A percentile compares a stretch with the other conserved stretches of the same genome.
Evolutionary conservation across 2,797 vertebrate species (phyloP).

Genomic region (Spinus pinus): DNA sequence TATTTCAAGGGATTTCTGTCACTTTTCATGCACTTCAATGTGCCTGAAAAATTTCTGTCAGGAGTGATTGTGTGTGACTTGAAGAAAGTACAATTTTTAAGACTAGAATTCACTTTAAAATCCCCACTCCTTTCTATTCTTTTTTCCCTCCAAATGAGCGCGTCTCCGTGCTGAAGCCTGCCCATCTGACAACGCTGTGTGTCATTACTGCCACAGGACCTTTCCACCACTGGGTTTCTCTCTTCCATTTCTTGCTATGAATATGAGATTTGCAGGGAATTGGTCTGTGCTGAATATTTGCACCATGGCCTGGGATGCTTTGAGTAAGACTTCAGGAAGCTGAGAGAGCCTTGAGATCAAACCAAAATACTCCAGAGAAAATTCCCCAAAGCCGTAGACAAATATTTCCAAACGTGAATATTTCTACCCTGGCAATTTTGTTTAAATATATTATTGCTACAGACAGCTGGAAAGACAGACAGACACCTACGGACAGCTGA

Average conservation of each 20-base stretch:
- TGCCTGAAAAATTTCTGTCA: background rate
- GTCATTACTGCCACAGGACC: background rate
- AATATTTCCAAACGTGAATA: background rate
- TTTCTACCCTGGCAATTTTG: background rate
- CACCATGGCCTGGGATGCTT: background rate
- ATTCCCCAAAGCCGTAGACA: background rate
- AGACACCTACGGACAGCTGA: background rate
- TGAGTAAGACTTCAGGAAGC: background rate
- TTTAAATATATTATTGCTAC: background rate
- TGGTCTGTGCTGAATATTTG: background rate
- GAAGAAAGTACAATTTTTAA: background rate
- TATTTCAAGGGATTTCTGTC: conserved; percentile 32
- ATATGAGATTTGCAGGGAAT: background rate
- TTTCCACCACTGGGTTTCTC: background rate
- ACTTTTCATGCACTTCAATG: background rate
- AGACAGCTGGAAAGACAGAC: background rate
- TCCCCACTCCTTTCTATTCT: background rate
- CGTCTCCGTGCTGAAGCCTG: accelerated
- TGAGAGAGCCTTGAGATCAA: background rate
- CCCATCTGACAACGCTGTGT: background rate
- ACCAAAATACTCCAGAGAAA: background rate
- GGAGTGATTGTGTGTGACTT: background rate
- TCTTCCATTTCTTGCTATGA: background rate
- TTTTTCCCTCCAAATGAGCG: background rate
- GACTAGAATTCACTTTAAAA: conserved; percentile 14